Conservation (phyloP, 2,113 vertebrate species). For the Leucosticte australis region DNA sequence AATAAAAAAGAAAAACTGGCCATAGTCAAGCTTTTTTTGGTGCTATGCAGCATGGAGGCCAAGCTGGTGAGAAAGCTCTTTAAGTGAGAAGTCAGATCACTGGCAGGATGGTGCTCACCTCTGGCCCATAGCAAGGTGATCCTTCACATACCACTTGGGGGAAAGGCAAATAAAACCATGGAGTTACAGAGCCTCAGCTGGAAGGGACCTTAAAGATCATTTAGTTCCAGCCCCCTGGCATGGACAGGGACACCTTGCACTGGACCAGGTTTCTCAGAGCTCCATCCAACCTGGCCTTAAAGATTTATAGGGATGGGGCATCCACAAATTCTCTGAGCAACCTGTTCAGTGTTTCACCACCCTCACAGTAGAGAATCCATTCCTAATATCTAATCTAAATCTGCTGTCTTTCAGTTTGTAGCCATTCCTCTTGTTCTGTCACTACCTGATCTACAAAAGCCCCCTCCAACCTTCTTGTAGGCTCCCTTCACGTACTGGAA, state of each 20-base stretch:
- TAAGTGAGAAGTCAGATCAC: neutral
- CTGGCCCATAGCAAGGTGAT: neutral
- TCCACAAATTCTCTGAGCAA: neutral
- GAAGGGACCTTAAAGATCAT: neutral
- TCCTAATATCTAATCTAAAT: neutral
- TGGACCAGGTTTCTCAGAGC: neutral
- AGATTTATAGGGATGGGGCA: neutral
- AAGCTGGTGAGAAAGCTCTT: neutral
- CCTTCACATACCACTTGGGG: neutral
- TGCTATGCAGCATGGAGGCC: neutral
- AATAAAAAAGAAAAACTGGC: neutral
- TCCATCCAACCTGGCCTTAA: neutral
- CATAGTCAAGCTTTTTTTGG: neutral
- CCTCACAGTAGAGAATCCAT: neutral
- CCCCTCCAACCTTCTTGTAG: neutral
- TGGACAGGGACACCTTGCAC: neutral
- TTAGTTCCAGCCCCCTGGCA: neutral
- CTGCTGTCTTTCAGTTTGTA: neutral
- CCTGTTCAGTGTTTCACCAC: neutral
- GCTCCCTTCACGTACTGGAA: neutral
- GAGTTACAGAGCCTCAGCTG: neutral
- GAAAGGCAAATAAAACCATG: neutral
- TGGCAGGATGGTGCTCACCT: neutral
- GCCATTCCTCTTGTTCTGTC: neutral
- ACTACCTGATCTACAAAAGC: neutral